Base-by-base conservation (phyloP, 2,888 invertebrate species). In the Eupithecia inturbata region DNA sequence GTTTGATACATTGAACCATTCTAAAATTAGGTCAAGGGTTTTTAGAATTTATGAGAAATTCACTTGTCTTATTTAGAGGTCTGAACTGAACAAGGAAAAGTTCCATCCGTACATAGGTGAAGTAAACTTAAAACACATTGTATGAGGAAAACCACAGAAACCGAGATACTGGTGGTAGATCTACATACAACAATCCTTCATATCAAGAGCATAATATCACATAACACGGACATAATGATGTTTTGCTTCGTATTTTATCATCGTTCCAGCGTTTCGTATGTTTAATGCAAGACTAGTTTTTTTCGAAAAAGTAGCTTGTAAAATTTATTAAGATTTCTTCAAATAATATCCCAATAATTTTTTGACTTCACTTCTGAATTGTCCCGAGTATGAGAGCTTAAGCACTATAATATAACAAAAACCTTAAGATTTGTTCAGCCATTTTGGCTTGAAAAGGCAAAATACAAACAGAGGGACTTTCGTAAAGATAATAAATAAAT, bases 51-150 rank as follows among this genome's bases (percentile, higher is more conserved):
- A 26, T 26, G n/a, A 26, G 14, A 57, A 57, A 57, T 57, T 26
- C 1, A 57, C 26, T 57, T 57, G 22, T 26, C 69, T 69, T 39
- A 39, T 39, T 39, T 12, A 14, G 39, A 39, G 39, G 39, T 12
- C 49, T 53, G 71, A 39, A 31, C 39, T 69, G 68, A 68, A 68
- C 19, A 19, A 74, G 67, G 73, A 66, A 70, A 73, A 71, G 19
- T 36, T 67, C 16, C 22, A 66, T 63, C 16, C 2, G n/a, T 31
- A 2, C 28, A 19, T 63, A 63, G 28, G 28, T 31, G 36, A 60
- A 26, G 49, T 53, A 57, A 14, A 57, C 26, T 12, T 22, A 12
- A 26, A 3, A 53, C 28, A 57, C 28, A 41, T 63, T 16, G 45
- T 70, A 57, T 45, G 26, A 70, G 73, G 69, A 64, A 73, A 73